Evolutionary conservation across 2,113 vertebrate species (phyloP).

Genomic region (Pangasianodon hypophthalmus): DNA sequence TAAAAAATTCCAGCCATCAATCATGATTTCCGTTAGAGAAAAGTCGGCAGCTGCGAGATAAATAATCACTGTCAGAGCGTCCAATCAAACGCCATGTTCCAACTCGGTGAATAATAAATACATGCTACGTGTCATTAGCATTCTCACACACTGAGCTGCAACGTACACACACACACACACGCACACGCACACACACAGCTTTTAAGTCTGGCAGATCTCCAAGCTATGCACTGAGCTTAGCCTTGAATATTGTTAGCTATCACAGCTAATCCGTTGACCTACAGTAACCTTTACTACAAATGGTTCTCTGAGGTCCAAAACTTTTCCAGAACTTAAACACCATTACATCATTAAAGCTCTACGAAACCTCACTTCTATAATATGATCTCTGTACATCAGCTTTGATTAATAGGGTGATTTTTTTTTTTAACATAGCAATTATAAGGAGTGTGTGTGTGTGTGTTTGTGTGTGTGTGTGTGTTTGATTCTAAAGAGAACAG

Average conservation of each 20-base stretch:
- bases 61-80: conserved; percentile 20
- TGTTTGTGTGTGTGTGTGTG: background rate
- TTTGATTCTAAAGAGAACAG: background rate
- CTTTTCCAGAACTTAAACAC: background rate
- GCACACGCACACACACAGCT: background rate
- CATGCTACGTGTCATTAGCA: conserved; percentile 26
- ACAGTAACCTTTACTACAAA: background rate
- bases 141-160: conserved; percentile 1
- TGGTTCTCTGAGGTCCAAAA: background rate
- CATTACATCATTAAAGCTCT: background rate
- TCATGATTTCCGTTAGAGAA: conserved; percentile 31
- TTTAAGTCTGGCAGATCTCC: background rate
- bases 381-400: background rate
- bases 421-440: background rate
- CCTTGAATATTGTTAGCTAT: conserved; percentile 5
- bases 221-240: background rate
- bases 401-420: background rate
- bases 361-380: background rate
- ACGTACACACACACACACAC: background rate
- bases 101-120: conserved; percentile 25
- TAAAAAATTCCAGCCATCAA: conserved; percentile 23
- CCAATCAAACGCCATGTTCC: conserved; percentile 16
- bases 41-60: conserved; percentile 18
- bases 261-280: background rate
- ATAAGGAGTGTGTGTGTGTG: background rate